Conservation (phyloP, 2,888 invertebrate species). For the Saturnia japonica region DNA sequence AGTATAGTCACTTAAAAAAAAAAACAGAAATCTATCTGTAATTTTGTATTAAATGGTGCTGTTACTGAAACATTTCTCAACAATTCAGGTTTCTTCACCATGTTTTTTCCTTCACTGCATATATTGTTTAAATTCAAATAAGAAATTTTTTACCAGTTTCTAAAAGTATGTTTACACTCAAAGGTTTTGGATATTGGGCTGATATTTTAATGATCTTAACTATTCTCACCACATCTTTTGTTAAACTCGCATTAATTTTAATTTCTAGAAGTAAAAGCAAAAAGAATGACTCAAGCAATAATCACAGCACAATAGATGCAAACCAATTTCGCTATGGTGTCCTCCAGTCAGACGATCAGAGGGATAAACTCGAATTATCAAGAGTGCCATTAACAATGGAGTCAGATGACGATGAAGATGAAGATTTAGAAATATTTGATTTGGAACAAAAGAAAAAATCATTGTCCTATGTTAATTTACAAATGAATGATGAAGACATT, state of each 20-base stretch:
- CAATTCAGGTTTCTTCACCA: no score
- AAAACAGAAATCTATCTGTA: no score
- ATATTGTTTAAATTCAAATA: no score
- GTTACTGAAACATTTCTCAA: no score
- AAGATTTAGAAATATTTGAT: conserved; percentile 77
- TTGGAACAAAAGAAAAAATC: conserved; percentile 73
- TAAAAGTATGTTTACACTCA: no score
- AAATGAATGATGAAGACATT: conserved; percentile 67
- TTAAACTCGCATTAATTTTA: background rate
- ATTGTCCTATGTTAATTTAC: conserved; percentile 70
- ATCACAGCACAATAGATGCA: conserved; percentile 59
- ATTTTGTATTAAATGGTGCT: no score
- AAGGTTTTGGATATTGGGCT: no score
- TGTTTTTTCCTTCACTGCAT: no score
- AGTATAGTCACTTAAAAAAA: no score
- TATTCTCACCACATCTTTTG: background rate
- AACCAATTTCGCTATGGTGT: conserved; percentile 79
- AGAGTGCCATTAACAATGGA: conserved; percentile 74
- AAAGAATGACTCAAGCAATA: conserved; percentile 55
- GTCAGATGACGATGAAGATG: conserved; percentile 77
- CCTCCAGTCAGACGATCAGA: conserved; percentile 69
- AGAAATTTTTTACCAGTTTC: no score
- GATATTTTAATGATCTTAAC: no score
- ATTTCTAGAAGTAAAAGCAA: conserved; percentile 61
- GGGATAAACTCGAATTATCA: conserved; percentile 71